Conservation (phyloP, 2,888 invertebrate species). For the Drosophila pseudotalamancana region DNA sequence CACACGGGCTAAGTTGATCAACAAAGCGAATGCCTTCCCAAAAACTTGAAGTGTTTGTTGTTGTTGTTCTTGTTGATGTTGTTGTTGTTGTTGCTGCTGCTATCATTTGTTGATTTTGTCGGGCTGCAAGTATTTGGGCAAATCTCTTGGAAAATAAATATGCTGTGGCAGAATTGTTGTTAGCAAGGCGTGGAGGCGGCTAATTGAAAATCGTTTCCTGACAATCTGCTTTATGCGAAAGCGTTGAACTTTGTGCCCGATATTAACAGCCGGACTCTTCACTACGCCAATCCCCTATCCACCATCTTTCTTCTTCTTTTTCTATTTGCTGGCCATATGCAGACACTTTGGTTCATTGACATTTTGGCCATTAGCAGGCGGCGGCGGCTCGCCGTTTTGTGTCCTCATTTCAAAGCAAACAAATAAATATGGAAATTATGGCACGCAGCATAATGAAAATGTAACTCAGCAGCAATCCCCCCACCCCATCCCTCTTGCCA, state of each 20-base stretch:
- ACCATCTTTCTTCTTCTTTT: not conserved
- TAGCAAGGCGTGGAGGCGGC: constrained; percentile 30
- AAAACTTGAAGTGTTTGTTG: not conserved
- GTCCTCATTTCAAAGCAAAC: constrained; percentile 71
- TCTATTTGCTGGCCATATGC: constrained; percentile 39
- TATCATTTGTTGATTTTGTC: constrained; percentile 29
- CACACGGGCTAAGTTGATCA: constrained; percentile 55
- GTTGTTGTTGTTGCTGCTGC: constrained; percentile 16
- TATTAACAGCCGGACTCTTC: constrained; percentile 34
- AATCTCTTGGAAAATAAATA: constrained; percentile 50
- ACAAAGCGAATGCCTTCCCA: constrained; percentile 22
- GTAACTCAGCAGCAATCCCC: constrained; percentile 41
- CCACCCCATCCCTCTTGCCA: not conserved
- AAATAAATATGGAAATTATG: constrained; percentile 63
- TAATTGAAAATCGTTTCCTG: constrained; percentile 66
- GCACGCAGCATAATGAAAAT: constrained; percentile 68
- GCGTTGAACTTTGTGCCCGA: constrained; percentile 72
- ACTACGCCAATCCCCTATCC: not conserved
- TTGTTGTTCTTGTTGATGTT: not conserved
- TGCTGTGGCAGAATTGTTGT: constrained; percentile 31
- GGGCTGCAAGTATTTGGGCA: constrained; percentile 40
- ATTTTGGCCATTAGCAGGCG: constrained; percentile 65
- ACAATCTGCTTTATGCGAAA: constrained; percentile 40
- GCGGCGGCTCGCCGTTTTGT: constrained; percentile 46
- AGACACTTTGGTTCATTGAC: constrained; percentile 74